Evolutionary conservation across 2,888 invertebrate species (phyloP), one percentile per base, ranked within the genome.

Genomic region (Ditula angustiorana): DNA sequence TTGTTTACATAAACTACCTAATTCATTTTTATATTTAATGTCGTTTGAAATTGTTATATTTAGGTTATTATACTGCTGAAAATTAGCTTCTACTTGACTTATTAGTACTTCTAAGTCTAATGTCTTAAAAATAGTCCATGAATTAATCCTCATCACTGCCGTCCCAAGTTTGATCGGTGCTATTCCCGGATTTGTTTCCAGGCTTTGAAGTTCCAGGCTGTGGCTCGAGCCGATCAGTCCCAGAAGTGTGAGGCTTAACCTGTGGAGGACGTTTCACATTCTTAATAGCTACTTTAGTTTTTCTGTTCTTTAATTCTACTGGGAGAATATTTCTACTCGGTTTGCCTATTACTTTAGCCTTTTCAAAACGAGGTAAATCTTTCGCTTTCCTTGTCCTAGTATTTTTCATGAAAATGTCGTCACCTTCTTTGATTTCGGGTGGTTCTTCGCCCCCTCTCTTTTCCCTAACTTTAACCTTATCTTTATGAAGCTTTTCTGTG

Each of bases 331-430:
- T 74, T 13, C 53, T 61, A 16, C 41, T 33, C 24, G 57, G 35
- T 44, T 67, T 55, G 1, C 72, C 69, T 61, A 49, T 66, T 5
- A 71, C 72, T 53, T 62, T 55, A 2, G 71, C 73, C 37, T 72
- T 69, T 46, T 71, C 68, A 13, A 67, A 74, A 2, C 74, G 59
- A 2, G 74, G 71, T 46, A 66, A n/a, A 23, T 74, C 61, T 41
- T 74, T 71, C 3, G 69, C 69, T 53, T 70, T 69, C 19, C 71
- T 58, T 2, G 61, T 70, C 10, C 68, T 55, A 21, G 69, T 69
- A 13, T 56, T 67, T 68, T 71, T 74, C 65, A 70, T 69, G 47
- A 65, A 74, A 23, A 71, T 55, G 8, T 28, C 33, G 28, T 74
- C 69, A 1, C 72, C 72, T 44, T 30, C 16, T 50, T 68, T 57